Percentiles rank a stretch among this genome's conserved stretches.
These are phyloP conservation scores for Pithys albifrons DNA, from an alignment of 2,113 vertebrate genomes.

Conservation along the genomic window DNA sequence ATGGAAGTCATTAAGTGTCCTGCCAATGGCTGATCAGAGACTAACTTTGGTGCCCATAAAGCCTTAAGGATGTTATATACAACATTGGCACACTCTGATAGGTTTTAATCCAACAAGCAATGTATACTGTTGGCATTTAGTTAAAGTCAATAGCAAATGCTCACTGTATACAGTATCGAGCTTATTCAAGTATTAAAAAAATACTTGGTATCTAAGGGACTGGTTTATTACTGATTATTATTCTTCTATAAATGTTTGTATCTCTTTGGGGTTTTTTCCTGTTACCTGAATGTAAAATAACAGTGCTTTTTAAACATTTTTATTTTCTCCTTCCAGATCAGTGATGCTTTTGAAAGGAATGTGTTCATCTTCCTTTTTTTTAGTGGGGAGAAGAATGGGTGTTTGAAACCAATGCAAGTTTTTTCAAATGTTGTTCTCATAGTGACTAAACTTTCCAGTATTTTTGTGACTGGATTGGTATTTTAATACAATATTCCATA, in stretches of 20 bases:
- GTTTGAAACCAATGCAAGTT: background rate
- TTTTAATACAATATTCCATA: background rate
- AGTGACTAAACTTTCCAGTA: background rate
- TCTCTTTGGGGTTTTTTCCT: background rate
- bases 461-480: background rate
- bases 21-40: background rate
- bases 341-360: background rate
- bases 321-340: background rate
- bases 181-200: background rate
- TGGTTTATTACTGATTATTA: background rate
- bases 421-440: background rate
- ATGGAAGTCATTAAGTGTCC: background rate
- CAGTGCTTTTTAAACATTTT: background rate
- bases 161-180: background rate
- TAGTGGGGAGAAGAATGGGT: background rate
- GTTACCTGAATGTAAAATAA: slow-evolving; percentile 1
- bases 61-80: background rate
- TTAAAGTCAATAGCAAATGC: background rate
- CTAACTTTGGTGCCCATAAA: background rate
- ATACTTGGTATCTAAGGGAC: background rate
- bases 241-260: background rate
- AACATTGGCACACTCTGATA: background rate
- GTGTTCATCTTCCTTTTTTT: background rate
- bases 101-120: background rate
- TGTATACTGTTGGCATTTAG: background rate